Percentiles rank a stretch among this genome's conserved stretches.
Evolutionary conservation across 2,888 invertebrate species (phyloP).

Genomic region (Spodoptera littoralis): DNA sequence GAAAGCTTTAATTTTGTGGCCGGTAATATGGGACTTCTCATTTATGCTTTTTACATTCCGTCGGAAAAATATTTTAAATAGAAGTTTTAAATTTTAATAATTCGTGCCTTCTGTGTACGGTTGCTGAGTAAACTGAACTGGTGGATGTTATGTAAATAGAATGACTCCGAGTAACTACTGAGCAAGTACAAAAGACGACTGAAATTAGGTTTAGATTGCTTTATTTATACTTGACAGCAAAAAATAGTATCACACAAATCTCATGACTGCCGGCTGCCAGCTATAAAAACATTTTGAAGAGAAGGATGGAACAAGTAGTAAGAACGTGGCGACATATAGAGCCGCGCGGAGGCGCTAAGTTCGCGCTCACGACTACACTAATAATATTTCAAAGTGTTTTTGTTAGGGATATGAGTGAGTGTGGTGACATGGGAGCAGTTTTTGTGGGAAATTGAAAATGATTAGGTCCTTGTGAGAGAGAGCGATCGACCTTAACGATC

Average conservation of each 20-base stretch:
- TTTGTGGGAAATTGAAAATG: constrained; percentile 35
- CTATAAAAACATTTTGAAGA: not conserved
- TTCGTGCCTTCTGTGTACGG: not conserved
- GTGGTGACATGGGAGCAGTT: constrained; percentile 29
- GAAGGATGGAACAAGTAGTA: not conserved
- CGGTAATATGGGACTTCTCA: constrained; percentile 21
- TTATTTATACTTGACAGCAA: too few relatives aligned
- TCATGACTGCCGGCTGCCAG: constrained; percentile 5
- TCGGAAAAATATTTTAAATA: constrained; percentile 7
- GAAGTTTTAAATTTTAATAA: constrained; percentile 6
- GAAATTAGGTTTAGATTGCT: too few relatives aligned
- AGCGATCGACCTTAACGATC: constrained; percentile 23
- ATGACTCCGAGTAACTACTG: too few relatives aligned
- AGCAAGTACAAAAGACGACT: too few relatives aligned
- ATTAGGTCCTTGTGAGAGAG: constrained; percentile 18
- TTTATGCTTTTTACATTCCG: constrained; percentile 16
- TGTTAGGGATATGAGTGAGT: constrained; percentile 32
- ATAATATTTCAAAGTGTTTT: constrained; percentile 40
- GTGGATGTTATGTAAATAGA: too few relatives aligned
- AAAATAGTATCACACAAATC: too few relatives aligned
- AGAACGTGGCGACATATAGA: constrained; percentile 3
- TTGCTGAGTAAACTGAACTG: not conserved
- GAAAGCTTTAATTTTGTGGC: constrained; percentile 31
- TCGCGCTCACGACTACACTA: constrained; percentile 20
- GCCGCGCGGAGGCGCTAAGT: constrained; percentile 13